A percentile compares a stretch with the other conserved stretches of the same genome.
Conservation (phyloP, 2,113 vertebrate genomes). For the Phocoena sinus region DNA sequence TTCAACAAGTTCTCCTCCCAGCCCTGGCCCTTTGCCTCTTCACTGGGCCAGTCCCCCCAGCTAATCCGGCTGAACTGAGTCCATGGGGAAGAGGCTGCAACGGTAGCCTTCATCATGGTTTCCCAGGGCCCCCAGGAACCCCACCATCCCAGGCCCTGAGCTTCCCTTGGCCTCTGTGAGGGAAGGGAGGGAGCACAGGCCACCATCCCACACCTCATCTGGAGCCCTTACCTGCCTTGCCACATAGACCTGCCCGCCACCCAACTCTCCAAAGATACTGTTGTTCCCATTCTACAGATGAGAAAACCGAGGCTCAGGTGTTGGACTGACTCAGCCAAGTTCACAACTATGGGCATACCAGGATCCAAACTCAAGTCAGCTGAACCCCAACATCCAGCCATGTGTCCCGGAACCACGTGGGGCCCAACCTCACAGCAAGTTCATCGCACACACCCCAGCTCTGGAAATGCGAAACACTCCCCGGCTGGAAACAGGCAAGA, state of each 20-base stretch:
- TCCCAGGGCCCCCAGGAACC: not conserved
- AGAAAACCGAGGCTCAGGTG: not conserved
- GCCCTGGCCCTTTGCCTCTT: too few relatives aligned
- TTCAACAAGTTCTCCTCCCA: not conserved
- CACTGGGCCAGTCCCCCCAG: accelerated
- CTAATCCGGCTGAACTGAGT: accelerated
- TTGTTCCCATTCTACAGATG: not conserved
- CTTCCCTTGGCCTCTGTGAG: not conserved
- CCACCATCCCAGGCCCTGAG: not conserved
- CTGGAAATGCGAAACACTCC: not conserved
- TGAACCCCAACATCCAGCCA: not conserved
- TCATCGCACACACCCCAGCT: accelerated
- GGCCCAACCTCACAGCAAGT: accelerated
- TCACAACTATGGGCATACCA: accelerated
- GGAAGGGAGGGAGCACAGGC: accelerated
- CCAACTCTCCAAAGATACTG: accelerated
- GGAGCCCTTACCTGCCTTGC: not conserved
- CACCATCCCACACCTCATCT: accelerated
- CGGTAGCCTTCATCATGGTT: accelerated
- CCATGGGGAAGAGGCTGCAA: not conserved
- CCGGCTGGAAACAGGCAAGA: not conserved
- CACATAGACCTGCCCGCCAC: accelerated
- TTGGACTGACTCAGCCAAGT: not conserved
- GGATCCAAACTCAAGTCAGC: too few relatives aligned
- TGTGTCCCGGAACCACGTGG: accelerated